Conservation (phyloP, 2,888 invertebrate species). For the Lochmaea crataegi region DNA sequence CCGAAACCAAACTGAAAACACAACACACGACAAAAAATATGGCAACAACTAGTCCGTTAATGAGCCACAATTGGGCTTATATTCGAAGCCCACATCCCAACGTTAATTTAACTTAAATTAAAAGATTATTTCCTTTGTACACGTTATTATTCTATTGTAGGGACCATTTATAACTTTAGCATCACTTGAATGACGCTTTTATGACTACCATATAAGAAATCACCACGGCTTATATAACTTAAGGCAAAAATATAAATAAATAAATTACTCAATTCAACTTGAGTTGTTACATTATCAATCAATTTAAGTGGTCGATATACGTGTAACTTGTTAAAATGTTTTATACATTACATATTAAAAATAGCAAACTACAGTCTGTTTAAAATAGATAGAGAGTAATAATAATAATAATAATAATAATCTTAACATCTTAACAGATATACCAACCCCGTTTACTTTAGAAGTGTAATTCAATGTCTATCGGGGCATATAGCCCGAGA, state of each 20-base stretch:
- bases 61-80: conserved; percentile 65
- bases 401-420: too few relatives aligned
- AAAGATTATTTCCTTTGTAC: conserved; percentile 68
- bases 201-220: conserved; percentile 44
- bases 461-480: too few relatives aligned
- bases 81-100: conserved; percentile 66
- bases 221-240: conserved; percentile 47
- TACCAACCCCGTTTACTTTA: too few relatives aligned
- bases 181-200: conserved; percentile 45
- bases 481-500: too few relatives aligned
- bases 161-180: conserved; percentile 50
- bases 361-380: too few relatives aligned
- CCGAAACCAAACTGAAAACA: conserved; percentile 34
- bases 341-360: too few relatives aligned
- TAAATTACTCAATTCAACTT: conserved; percentile 39
- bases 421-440: too few relatives aligned
- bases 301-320: conserved; percentile 4
- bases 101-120: conserved; percentile 67
- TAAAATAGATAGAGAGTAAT: too few relatives aligned
- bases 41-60: conserved; percentile 59
- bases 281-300: conserved; percentile 21
- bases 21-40: conserved; percentile 51
- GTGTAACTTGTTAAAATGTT: background rate
- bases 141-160: conserved; percentile 66
- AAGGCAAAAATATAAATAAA: conserved; percentile 42